Conservation (phyloP, 2,113 vertebrate genomes). For the Malurus cyaneus region DNA sequence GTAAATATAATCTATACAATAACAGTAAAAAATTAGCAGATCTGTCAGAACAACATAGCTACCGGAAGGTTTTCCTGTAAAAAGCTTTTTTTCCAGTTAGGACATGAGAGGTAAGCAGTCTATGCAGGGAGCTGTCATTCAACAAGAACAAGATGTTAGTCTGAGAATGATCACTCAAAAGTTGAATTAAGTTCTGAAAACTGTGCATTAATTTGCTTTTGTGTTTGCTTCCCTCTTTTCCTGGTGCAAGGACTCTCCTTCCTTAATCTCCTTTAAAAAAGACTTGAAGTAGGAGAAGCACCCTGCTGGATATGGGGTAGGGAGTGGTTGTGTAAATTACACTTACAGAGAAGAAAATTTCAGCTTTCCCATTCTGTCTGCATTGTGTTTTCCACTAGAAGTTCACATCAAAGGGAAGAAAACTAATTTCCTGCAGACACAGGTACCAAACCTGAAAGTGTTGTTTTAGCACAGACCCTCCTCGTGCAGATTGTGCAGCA, state of each 20-base stretch:
- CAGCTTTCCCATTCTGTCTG: neutral
- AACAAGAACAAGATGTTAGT: neutral
- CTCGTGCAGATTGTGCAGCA: rapidly evolving
- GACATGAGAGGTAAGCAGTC: neutral
- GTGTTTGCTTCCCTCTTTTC: neutral
- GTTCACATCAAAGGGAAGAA: neutral
- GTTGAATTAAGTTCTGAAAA: neutral
- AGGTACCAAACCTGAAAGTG: neutral
- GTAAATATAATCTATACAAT: neutral
- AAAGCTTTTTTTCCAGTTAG: neutral
- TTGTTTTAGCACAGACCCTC: rapidly evolving
- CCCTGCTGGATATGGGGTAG: neutral
- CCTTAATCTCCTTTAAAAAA: neutral
- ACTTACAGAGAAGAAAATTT: neutral
- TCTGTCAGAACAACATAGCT: neutral
- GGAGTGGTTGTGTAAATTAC: neutral
- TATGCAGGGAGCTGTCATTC: neutral
- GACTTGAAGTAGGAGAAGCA: neutral
- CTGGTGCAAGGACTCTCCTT: neutral
- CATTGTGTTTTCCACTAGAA: neutral
- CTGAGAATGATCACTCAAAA: neutral
- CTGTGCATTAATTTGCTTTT: neutral
- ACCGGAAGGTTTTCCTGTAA: neutral
- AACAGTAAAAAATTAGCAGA: neutral
- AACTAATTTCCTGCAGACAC: neutral